Base-by-base conservation (phyloP, 2,888 invertebrate genomes). In the Amphipyra berbera region DNA sequence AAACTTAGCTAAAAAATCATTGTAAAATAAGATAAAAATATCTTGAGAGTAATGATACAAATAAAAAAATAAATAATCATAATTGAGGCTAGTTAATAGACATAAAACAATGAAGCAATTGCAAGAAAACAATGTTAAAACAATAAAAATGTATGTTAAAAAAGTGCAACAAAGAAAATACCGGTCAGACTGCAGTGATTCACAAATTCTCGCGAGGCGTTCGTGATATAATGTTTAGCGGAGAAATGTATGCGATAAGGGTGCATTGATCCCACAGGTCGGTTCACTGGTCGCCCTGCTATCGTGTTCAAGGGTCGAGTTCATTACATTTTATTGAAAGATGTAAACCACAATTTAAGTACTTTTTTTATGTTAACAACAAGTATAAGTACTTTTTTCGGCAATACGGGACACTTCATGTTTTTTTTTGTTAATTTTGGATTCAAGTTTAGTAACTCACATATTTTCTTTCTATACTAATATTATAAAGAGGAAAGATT, bases 171-270 rank as follows among this genome's bases (percentile, higher is more conserved):
- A 9, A 47, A 13, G 6, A 10, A 47, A 35, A 4, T 6, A 47
- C n/a, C n/a, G 6, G 2, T 14, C n/a, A 5, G n/a, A 35, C n/a
- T 15, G 53, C 69, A 62, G 30, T 62, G 63, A 74, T 68, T 68
- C 62, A 73, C 68, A 37, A 62, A 62, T 40, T 57, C 69, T 42
- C 45, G 35, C 37, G n/a, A 46, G 50, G 49, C 12, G 41, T 53
- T 46, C 53, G 27, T 57, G 48, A 45, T 50, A 8, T 41, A 35
- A 42, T 46, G 47, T 65, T 63, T 48, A 45, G 49, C 49, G 13
- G 58, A 73, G 75, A 73, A 76, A 56, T 64, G 66, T 56, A 63
- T 6, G 37, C 64, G 77, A 77, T 77, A 77, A 79, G 67, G 61
- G 77, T 55, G 10, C 77, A 52, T 73, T 73, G 70, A 70, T 67